Evolutionary conservation across 2,888 invertebrate genomes (phyloP).

Genomic region (Scaptodrosophila latifasciaeformis): DNA sequence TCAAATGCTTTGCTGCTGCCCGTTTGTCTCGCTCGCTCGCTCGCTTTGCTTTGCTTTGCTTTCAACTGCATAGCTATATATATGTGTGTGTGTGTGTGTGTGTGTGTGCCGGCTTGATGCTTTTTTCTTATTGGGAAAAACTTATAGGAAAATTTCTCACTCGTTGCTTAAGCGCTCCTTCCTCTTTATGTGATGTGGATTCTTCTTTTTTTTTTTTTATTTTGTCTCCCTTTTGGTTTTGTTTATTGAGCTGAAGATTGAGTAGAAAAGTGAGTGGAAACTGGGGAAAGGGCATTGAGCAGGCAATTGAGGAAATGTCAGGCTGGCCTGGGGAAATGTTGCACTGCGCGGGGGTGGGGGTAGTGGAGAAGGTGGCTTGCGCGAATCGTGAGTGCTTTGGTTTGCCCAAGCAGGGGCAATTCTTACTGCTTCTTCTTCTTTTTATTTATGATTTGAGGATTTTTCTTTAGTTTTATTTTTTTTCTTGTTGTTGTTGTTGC

Average conservation of each 20-base stretch:
- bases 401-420: too few relatives aligned
- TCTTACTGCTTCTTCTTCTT: too few relatives aligned
- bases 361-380: too few relatives aligned
- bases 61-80: too few relatives aligned
- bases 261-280: slow-evolving; percentile 30
- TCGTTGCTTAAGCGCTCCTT: slow-evolving; percentile 18
- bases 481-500: too few relatives aligned
- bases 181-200: too few relatives aligned
- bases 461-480: too few relatives aligned
- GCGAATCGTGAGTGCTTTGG: too few relatives aligned
- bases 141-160: slow-evolving; percentile 60
- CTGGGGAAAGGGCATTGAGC: background rate
- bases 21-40: slow-evolving; percentile 30
- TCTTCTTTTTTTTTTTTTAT: too few relatives aligned
- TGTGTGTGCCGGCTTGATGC: slow-evolving; percentile 32
- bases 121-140: slow-evolving; percentile 66
- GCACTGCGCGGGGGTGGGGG: too few relatives aligned
- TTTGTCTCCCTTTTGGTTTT: slow-evolving; percentile 26
- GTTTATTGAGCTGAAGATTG: slow-evolving; percentile 57
- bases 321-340: background rate
- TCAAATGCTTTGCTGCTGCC: slow-evolving; percentile 40
- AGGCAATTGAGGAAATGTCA: background rate
- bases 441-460: too few relatives aligned
- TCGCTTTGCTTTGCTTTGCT: slow-evolving; percentile 30
- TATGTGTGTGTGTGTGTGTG: too few relatives aligned